These are phyloP conservation scores for Nebria salina DNA, from an alignment of 2,888 invertebrate species.

Conservation along the genomic window DNA sequence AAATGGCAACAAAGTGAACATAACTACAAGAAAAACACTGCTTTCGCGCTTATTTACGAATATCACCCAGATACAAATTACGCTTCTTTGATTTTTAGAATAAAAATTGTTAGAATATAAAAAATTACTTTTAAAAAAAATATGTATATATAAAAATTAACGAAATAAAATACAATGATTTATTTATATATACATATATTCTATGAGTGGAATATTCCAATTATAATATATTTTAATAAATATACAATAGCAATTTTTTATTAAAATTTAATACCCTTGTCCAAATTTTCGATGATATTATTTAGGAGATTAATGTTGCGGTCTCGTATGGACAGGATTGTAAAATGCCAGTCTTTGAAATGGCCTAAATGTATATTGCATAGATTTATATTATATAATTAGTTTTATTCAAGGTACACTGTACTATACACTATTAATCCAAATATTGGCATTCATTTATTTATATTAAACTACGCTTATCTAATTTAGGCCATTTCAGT, in stretches of 20 bases:
- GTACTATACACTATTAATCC: conserved; percentile 40
- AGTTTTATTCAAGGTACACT: conserved; percentile 36
- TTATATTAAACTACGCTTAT: conserved; percentile 25
- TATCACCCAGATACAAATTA: too few relatives aligned
- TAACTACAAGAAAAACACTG: conserved; percentile 12
- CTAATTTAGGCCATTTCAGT: conserved; percentile 45
- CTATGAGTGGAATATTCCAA: conserved; percentile 32
- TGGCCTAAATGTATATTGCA: conserved; percentile 46
- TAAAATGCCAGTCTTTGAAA: conserved; percentile 45
- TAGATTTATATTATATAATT: conserved; percentile 35
- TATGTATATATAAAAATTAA: too few relatives aligned
- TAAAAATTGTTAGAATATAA: too few relatives aligned
- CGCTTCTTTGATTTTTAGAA: too few relatives aligned
- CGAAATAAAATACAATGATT: neutral
- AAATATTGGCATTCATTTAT: conserved; percentile 37
- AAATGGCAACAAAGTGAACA: conserved; percentile 23
- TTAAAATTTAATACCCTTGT: conserved; percentile 38
- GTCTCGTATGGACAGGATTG: conserved; percentile 36
- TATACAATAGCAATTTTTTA: conserved; percentile 39
- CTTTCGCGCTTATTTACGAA: neutral
- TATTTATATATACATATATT: conserved; percentile 41
- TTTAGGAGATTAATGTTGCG: conserved; percentile 41
- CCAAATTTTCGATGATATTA: conserved; percentile 24
- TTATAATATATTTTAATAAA: conserved; percentile 18
- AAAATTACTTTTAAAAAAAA: too few relatives aligned